These are phyloP conservation scores for Orientallactaga sibirica DNA, from an alignment of 2,797 vertebrate species.

Conservation along the genomic window DNA sequence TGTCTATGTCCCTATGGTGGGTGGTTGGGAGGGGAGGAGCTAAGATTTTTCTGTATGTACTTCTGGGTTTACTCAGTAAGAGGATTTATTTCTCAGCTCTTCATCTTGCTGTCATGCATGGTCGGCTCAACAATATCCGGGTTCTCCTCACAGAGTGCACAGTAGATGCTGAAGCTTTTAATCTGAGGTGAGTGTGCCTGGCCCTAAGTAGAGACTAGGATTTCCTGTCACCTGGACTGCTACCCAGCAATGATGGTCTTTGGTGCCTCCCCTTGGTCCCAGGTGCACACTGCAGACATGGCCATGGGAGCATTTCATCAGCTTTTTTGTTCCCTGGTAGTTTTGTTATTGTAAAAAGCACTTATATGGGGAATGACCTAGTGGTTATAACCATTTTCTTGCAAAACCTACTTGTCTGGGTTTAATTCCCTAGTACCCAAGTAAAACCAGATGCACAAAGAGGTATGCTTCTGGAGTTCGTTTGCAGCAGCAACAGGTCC, in stretches of 20 bases:
- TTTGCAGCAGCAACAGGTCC: no score
- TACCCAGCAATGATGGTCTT: neutral
- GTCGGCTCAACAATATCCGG: conserved; percentile 97
- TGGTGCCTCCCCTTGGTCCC: neutral
- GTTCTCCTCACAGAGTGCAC: conserved; percentile 97
- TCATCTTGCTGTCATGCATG: conserved; percentile 98
- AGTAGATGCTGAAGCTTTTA: conserved; percentile 98
- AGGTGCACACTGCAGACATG: neutral
- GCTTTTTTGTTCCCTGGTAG: neutral
- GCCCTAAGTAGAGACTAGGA: neutral
- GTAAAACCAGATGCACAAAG: no score
- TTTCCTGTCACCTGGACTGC: neutral
- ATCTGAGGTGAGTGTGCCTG: conserved; percentile 91
- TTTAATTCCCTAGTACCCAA: no score
- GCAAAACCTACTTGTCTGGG: no score
- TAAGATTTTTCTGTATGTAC: neutral
- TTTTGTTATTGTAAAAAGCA: conserved; percentile 48
- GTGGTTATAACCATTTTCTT: neutral
- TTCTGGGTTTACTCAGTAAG: conserved; percentile 34
- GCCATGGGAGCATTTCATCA: neutral
- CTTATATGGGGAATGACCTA: neutral
- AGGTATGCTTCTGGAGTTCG: no score
- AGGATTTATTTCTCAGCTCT: conserved; percentile 90
- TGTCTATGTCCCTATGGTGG: neutral
- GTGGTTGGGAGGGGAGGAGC: neutral